A percentile compares a stretch with the other conserved stretches of the same genome.
phyloP scores from a whole-genome alignment of 2,888 invertebrate species.

The Chrysomela aeneicollis region DNA sequence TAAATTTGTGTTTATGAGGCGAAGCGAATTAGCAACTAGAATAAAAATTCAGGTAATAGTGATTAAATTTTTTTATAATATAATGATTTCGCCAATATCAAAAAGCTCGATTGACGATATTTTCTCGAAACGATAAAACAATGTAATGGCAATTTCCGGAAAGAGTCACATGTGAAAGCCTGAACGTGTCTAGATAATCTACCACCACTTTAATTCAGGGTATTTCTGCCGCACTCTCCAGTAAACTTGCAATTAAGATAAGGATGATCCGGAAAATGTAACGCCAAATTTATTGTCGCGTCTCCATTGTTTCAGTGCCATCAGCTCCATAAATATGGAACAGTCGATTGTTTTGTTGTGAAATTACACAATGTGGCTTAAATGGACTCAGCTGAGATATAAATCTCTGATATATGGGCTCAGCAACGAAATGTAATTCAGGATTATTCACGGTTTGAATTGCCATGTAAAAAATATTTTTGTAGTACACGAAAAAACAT shows the following conservation, averaged over 20 bases:
- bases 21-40: no score
- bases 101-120: neutral
- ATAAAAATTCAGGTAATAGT: no score
- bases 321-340: slow-evolving; percentile 18
- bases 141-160: slow-evolving; percentile 37
- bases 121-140: slow-evolving; percentile 1
- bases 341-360: slow-evolving; percentile 10
- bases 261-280: slow-evolving; percentile 47
- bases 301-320: slow-evolving; percentile 43
- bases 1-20: no score
- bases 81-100: no score
- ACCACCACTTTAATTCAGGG: slow-evolving; percentile 53
- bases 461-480: no score
- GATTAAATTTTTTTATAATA: no score
- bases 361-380: neutral
- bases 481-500: no score
- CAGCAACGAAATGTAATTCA: neutral
- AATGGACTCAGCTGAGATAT: slow-evolving; percentile 1
- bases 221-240: slow-evolving; percentile 42
- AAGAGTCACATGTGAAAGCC: slow-evolving; percentile 47
- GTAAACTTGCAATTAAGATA: slow-evolving; percentile 56
- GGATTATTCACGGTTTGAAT: no score
- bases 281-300: slow-evolving; percentile 43
- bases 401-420: neutral
- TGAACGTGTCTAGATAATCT: slow-evolving; percentile 50